Conservation (phyloP, 1,140 invertebrate species). For the Trichonephila inaurata region DNA sequence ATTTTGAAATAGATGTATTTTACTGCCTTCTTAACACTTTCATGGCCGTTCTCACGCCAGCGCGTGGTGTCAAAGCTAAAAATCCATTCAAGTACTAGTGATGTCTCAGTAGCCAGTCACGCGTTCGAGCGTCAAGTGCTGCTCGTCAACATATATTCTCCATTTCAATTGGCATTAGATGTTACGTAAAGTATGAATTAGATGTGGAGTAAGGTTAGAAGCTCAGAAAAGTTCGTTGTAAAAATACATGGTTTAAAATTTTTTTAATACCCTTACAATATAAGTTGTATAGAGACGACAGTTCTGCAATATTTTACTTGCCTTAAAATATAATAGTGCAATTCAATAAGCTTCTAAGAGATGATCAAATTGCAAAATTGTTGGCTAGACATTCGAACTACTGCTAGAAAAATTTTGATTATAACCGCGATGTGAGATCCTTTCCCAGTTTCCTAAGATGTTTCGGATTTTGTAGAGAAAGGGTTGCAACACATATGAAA, state of each 20-base stretch:
- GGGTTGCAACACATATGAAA: not conserved
- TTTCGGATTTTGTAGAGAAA: conserved; percentile 25
- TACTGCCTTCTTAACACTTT: no score
- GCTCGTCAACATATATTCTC: not conserved
- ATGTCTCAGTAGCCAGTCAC: not conserved
- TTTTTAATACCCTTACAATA: conserved; percentile 16
- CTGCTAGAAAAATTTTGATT: not conserved
- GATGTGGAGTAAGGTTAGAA: conserved; percentile 14
- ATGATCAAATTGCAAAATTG: conserved; percentile 28
- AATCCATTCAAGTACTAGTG: no score
- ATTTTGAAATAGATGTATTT: no score
- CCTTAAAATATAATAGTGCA: not conserved
- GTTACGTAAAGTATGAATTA: not conserved
- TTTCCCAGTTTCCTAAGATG: not conserved
- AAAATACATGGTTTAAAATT: not conserved
- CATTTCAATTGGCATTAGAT: not conserved
- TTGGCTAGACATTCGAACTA: conserved; percentile 27
- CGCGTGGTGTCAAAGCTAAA: no score
- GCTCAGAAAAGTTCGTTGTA: not conserved
- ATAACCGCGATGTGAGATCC: not conserved
- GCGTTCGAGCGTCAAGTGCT: not conserved
- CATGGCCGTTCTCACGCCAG: no score
- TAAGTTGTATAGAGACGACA: conserved; percentile 24
- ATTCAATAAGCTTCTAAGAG: conserved; percentile 19
- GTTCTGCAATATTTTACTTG: conserved; percentile 1